Percentiles rank a stretch among this genome's conserved stretches.
These are phyloP conservation scores for Gorilla gorilla DNA, from an alignment of 2,113 vertebrate species.

Conservation along the genomic window DNA sequence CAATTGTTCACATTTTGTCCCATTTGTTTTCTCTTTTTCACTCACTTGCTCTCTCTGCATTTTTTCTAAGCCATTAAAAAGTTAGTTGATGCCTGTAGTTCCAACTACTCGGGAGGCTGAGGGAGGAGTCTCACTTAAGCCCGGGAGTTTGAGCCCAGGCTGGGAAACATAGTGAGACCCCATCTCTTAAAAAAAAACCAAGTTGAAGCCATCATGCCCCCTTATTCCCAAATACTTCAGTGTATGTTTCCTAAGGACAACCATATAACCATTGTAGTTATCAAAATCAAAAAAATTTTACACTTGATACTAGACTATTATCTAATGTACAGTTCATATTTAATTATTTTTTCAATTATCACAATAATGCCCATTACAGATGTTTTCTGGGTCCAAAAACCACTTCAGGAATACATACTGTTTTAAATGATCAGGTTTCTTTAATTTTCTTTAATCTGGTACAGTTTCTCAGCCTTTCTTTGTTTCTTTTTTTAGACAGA, in stretches of 20 bases:
- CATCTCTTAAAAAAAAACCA: neutral
- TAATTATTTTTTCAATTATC: neutral
- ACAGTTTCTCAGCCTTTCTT: neutral
- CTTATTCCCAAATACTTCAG: neutral
- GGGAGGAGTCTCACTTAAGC: neutral
- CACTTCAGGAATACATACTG: neutral
- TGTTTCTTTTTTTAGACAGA: neutral
- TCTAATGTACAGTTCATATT: neutral
- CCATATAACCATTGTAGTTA: neutral
- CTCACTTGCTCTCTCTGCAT: neutral
- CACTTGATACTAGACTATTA: neutral
- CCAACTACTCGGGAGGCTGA: neutral
- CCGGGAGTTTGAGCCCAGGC: neutral
- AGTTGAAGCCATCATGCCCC: neutral
- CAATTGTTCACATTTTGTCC: neutral
- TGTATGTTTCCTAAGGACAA: neutral
- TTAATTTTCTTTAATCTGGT: neutral
- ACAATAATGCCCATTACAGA: neutral
- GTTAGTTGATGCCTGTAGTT: neutral
- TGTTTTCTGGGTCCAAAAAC: neutral
- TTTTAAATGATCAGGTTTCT: neutral
- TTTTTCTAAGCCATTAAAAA: neutral
- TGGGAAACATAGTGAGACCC: neutral
- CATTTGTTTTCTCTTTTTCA: neutral
- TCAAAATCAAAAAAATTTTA: constrained; percentile 14